Evolutionary conservation across 2,113 vertebrate species (phyloP), one percentile per base, ranked within the genome.

Genomic region (Hippolais icterina): DNA sequence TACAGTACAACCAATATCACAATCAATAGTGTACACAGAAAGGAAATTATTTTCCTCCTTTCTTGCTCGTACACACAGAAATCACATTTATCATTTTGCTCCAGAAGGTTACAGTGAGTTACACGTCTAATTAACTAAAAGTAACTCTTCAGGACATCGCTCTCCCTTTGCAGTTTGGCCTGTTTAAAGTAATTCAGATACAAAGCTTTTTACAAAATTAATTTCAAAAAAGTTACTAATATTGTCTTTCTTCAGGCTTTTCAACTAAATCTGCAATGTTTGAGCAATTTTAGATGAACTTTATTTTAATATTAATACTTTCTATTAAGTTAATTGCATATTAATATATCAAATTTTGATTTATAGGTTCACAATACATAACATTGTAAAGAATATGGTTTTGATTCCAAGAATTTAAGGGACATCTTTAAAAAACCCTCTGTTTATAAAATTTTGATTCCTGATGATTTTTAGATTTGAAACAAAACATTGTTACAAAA

Each of bases 371-470:
- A 70, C 3, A n/a, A 41, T 50, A 33, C 1, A 4, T 35, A 66
- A 39, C 23, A 47, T 18, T 31, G 29, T 15, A 75, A 42, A 25
- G 14, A 21, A 42, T 5, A 39, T 23, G 4, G 70, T 91, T 76
- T 78, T 25, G 11, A 37, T 83, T 71, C 35, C 13, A 61, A 27
- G 18, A 65, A n/a, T 46, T 42, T 29, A 37, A 63, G 9, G 2
- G 6, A n/a, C 2, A 44, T 70, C 27, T 50, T 44, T 16, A 23
- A 70, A 81, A 79, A 76, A 42, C 4, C 0, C 0, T 0, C 4
- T 23, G 1, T 1, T 20, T 83, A 41, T 25, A 50, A 87, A 70
- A 46, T n/a, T 39, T 71, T 7, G 3, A 54, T 66, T 81, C 4
- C 47, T 75, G 10, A 33, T 59, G n/a, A 27, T 24, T 74, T 87